These are phyloP conservation scores for Hipposideros armiger DNA, from an alignment of 2,113 vertebrate genomes.

Conservation along the genomic window DNA sequence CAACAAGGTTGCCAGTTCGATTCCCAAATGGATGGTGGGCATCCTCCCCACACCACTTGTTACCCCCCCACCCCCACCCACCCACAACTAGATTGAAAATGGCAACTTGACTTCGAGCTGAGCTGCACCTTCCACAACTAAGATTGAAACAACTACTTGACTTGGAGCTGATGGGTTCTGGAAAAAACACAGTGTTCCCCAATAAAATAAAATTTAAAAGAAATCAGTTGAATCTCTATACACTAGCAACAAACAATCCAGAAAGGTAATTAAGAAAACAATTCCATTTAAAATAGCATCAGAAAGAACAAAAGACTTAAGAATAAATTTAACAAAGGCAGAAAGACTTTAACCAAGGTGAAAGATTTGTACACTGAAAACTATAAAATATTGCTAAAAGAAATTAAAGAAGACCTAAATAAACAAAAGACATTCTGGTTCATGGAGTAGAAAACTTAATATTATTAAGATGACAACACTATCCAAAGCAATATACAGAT, in stretches of 20 bases:
- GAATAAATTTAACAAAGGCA: constrained; percentile 25
- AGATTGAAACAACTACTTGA: too few species aligned
- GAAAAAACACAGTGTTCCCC: too few species aligned
- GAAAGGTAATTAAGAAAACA: constrained; percentile 55
- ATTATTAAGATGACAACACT: constrained; percentile 38
- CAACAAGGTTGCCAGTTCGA: too few species aligned
- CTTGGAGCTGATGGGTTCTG: too few species aligned
- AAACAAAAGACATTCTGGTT: constrained; percentile 2
- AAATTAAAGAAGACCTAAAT: constrained; percentile 49
- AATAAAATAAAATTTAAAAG: too few species aligned
- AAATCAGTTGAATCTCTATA: neutral
- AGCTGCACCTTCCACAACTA: too few species aligned
- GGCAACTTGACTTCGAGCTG: too few species aligned
- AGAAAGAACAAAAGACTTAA: constrained; percentile 44
- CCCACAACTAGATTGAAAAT: too few species aligned
- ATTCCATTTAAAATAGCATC: constrained; percentile 36
- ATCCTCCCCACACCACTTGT: too few species aligned
- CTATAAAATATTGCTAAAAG: constrained; percentile 9
- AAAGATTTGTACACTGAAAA: constrained; percentile 29
- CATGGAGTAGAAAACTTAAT: neutral
- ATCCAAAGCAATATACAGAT: constrained; percentile 2
- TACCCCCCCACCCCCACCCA: too few species aligned
- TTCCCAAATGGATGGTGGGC: too few species aligned
- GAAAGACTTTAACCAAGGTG: neutral
- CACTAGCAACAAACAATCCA: neutral